These are phyloP conservation scores for Hafferia zeledoni DNA, from an alignment of 2,797 vertebrate genomes.

Conservation along the genomic window DNA sequence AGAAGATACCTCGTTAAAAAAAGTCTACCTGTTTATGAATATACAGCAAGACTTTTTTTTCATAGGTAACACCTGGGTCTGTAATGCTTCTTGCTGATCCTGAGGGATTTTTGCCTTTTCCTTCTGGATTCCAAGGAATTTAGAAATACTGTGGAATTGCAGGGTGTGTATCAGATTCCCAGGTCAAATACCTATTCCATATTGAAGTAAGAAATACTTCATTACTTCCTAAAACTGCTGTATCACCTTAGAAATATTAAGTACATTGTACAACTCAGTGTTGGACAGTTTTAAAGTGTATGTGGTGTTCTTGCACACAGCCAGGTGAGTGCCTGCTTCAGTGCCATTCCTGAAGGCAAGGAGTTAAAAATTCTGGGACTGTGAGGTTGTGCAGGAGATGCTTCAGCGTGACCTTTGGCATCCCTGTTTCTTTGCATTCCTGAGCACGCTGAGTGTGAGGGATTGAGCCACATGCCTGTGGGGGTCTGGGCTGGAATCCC, in stretches of 20 bases:
- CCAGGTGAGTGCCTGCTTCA: neutral
- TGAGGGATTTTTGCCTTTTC: neutral
- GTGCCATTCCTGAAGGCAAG: neutral
- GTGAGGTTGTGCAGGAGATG: neutral
- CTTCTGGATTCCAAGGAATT: neutral
- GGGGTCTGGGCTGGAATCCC: conserved; percentile 44
- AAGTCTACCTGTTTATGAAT: neutral
- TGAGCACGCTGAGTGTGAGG: neutral
- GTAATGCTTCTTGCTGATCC: neutral
- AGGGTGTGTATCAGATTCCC: neutral
- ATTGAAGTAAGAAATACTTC: neutral
- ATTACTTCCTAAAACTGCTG: neutral
- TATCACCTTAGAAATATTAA: neutral
- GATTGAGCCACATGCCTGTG: conserved; percentile 38
- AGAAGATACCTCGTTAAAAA: neutral
- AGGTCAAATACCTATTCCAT: neutral
- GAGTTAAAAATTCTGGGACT: conserved; percentile 17
- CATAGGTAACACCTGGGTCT: neutral
- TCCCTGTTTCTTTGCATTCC: conserved; percentile 22
- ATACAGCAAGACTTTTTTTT: neutral
- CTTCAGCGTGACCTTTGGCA: conserved; percentile 49
- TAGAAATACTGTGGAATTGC: neutral
- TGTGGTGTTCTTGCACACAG: neutral
- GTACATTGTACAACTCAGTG: neutral
- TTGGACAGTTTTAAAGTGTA: neutral